Evolutionary conservation across 2,888 invertebrate genomes (phyloP), one percentile per base, ranked within the genome.

Genomic region (Theretra japonica): DNA sequence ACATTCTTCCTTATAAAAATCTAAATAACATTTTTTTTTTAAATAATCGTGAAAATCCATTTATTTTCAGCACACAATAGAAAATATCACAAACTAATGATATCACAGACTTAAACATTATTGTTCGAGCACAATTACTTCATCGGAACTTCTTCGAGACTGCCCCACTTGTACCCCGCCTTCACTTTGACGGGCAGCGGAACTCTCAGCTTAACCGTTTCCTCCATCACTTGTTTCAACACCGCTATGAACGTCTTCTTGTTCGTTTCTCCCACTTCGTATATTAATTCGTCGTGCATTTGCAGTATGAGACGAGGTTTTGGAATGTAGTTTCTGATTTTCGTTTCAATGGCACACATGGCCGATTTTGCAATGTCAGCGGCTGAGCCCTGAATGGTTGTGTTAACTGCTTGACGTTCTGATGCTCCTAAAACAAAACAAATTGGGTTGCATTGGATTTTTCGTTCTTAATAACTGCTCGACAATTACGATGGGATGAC

Each of bases 361-460:
- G 99, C 98, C 72, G 95, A 96, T 90, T 99, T 99, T 0, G 98
- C 97, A 62, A 99, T 96, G 90, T 99, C 99, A 0, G 99, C 98
- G 0, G 99, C 99, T 0, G 99, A 98, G 0, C 99, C 99, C 93
- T 99, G 99, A 70, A 99, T 97, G 19, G 97, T 97, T 2, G 99
- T 98, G 89, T 99, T 99, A 0, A 99, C 96, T 19, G 99, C 99
- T 95, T 99, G 99, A n/a, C 99, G 95, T 90, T 99, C 98, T 0
- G 98, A 97, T 94, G 98, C 96, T 81, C 95, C 97, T 97, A 82
- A 2, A 73, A 69, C 19, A 41, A 41, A 41, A 41, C 0, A 1
- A 41, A 33, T 33, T 41, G 11, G 15, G 11, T 41, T 41, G 8
- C 11, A 41, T 11, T 41, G 1, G 41, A 11, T 41, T 41, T 41